Conservation (phyloP, 2,113 vertebrate species). For the Notiomystis cincta region DNA sequence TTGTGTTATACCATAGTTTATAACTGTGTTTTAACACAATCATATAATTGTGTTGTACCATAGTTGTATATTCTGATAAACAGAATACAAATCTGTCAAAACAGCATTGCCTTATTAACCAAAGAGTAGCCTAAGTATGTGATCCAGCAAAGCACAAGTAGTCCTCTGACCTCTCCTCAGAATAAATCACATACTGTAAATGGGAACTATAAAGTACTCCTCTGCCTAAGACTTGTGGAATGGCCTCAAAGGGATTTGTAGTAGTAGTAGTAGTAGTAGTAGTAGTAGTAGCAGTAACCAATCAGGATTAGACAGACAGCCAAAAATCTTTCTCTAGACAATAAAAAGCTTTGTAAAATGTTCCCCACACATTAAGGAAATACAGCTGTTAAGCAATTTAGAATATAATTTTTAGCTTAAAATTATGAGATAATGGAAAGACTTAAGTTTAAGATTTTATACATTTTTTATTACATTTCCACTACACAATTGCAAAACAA, state of each 20-base stretch:
- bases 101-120: not conserved
- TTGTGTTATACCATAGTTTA: accelerated
- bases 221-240: not conserved
- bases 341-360: not conserved
- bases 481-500: not conserved
- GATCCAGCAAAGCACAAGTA: not conserved
- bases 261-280: too few species aligned
- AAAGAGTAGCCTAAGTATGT: not conserved
- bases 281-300: too few species aligned
- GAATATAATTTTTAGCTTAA: not conserved
- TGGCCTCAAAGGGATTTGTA: not conserved
- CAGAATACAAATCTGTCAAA: not conserved
- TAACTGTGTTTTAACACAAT: too few species aligned
- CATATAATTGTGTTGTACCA: not conserved
- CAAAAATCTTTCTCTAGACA: not conserved
- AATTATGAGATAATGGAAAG: not conserved
- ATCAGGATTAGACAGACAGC: not conserved
- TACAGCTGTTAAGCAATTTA: not conserved
- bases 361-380: not conserved
- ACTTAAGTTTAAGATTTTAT: not conserved
- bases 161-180: not conserved
- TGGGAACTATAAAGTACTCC: not conserved
- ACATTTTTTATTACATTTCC: not conserved
- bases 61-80: not conserved
- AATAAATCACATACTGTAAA: not conserved